Base-by-base conservation (phyloP, 2,797 vertebrate genomes). In the Parotocinclus haroldoi region DNA sequence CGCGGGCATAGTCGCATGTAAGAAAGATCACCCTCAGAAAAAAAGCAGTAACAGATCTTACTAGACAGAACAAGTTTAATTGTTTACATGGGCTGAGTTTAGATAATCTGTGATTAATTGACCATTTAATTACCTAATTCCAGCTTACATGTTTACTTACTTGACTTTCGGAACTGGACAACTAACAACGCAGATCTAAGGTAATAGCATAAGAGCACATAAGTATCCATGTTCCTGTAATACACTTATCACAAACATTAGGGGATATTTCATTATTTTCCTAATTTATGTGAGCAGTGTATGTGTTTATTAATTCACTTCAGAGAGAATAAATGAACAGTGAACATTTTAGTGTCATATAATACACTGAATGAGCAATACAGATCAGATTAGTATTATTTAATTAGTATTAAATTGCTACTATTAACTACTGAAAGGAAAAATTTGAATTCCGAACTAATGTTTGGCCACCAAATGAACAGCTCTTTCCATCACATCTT, bases 271-370 rank as follows among this genome's bases (percentile, higher is more conserved):
- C n/a, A n/a, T n/a, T n/a, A n/a, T n/a, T n/a, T n/a, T n/a, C n/a
- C n/a, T n/a, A n/a, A n/a, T n/a, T n/a, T n/a, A n/a, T n/a, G n/a
- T n/a, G n/a, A n/a, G n/a, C n/a, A n/a, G n/a, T n/a, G n/a, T n/a
- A n/a, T n/a, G 27, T 62, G 68, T 39, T 18, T 46, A 70, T 62
- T 19, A 74, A 70, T 64, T 69, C n/a, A 60, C 48, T 66, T 69
- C 48, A 17, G 52, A 50, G 51, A 38, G 51, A 52, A 61, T 44
- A 58, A 74, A 61, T 42, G 66, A 62, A 44, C 40, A 27, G 42
- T 19, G 62, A 51, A 27, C 63, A 63, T 67, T 55, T 72, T 72
- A 27, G 27, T 57, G 58, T 61, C 63, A 67, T 62, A 11, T 57
- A 55, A 49, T 63, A 63, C 63, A 70, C 55, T 50, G 40, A 51